A percentile compares a stretch with the other conserved stretches of the same genome.
Conservation (phyloP, 2,797 vertebrate species). For the Helarctos malayanus region DNA sequence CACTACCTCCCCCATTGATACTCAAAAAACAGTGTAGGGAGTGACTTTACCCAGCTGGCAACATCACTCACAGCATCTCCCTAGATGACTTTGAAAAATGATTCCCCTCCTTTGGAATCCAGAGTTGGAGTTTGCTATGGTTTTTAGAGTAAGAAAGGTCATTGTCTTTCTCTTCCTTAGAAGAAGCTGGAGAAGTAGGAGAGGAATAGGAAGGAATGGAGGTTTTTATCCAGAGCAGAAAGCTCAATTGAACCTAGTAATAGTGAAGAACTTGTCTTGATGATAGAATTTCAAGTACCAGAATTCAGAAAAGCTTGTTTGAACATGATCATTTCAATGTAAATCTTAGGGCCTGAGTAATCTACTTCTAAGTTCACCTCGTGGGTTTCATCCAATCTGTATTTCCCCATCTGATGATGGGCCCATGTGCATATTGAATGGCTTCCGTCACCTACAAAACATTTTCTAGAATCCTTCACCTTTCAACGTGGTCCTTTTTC, state of each 20-base stretch:
- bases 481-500: not conserved
- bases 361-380: slow-evolving; percentile 1
- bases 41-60: slow-evolving; percentile 65
- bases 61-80: slow-evolving; percentile 63
- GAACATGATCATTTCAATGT: slow-evolving; percentile 69
- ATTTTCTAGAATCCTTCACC: not conserved
- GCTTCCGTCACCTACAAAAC: not conserved
- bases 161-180: slow-evolving; percentile 78
- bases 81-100: slow-evolving; percentile 81
- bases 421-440: not conserved
- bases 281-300: slow-evolving; percentile 80
- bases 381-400: slow-evolving; percentile 38
- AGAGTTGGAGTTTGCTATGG: slow-evolving; percentile 72
- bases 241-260: slow-evolving; percentile 72
- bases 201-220: not conserved
- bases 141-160: not conserved
- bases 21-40: slow-evolving; percentile 13
- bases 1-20: not conserved
- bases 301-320: slow-evolving; percentile 66
- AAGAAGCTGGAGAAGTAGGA: slow-evolving; percentile 74
- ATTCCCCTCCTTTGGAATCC: slow-evolving; percentile 74
- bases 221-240: slow-evolving; percentile 70
- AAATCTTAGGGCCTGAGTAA: slow-evolving; percentile 18
- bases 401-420: slow-evolving; percentile 60
- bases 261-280: slow-evolving; percentile 75